phyloP scores from a whole-genome alignment of 1,140 invertebrate genomes.

The Lordiphosa clarofinis region DNA sequence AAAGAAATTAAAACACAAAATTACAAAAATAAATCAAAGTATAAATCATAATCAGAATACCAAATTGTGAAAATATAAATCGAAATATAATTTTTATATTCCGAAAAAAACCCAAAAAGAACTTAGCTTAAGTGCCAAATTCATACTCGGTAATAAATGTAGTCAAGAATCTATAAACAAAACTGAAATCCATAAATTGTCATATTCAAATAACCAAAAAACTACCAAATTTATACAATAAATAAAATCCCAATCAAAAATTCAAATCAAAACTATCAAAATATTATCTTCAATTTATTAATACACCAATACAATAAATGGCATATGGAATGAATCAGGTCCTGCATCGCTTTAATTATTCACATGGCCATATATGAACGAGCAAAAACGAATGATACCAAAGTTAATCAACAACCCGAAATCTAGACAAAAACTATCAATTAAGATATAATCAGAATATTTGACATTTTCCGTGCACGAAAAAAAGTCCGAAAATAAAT shows the following conservation, averaged over 20 bases:
- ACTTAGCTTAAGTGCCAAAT: constrained; percentile 1
- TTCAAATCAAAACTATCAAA: too few species aligned
- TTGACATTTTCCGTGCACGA: constrained; percentile 8
- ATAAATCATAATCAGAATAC: constrained; percentile 9
- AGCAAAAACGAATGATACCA: too few species aligned
- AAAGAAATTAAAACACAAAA: not conserved
- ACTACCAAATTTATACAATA: too few species aligned
- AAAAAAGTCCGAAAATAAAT: not conserved
- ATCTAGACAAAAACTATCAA: constrained; percentile 14
- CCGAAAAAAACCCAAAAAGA: not conserved
- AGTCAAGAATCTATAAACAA: not conserved
- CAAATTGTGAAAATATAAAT: not conserved
- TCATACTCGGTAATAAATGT: constrained; percentile 16
- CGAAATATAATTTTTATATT: too few species aligned
- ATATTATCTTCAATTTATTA: too few species aligned
- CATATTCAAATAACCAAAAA: too few species aligned
- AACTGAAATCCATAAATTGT: not conserved
- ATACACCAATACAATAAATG: too few species aligned
- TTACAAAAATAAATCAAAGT: not conserved
- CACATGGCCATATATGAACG: too few species aligned
- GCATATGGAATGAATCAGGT: too few species aligned
- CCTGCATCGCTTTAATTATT: too few species aligned
- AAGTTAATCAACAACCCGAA: constrained; percentile 10
- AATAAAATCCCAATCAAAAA: too few species aligned
- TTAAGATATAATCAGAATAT: constrained; percentile 30